These are phyloP conservation scores for Melanchra persicariae DNA, from an alignment of 2,888 invertebrate genomes.

Conservation along the genomic window DNA sequence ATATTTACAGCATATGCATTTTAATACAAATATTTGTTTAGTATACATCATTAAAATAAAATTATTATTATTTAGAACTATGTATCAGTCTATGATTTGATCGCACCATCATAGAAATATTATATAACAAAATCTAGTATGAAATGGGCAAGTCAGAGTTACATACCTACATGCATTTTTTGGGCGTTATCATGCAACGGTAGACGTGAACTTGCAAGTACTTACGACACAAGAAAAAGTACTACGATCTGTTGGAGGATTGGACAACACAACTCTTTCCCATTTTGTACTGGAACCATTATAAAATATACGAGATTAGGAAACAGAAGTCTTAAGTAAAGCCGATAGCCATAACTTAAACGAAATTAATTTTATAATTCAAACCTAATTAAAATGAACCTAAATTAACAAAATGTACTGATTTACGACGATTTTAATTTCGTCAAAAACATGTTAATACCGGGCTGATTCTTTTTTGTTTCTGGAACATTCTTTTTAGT, in stretches of 20 bases:
- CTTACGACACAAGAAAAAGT: background rate
- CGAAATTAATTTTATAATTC: constrained; percentile 42
- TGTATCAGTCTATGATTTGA: constrained; percentile 61
- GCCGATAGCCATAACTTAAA: constrained; percentile 48
- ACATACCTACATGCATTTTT: constrained; percentile 11
- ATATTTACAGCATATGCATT: constrained; percentile 62
- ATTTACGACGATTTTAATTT: constrained; percentile 75
- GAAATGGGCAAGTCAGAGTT: constrained; percentile 18
- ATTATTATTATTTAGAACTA: constrained; percentile 45
- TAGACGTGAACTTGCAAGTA: background rate
- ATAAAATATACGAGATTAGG: constrained; percentile 48
- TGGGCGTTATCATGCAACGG: no score
- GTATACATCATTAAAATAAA: constrained; percentile 35
- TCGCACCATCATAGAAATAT: constrained; percentile 56
- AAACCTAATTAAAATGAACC: constrained; percentile 38
- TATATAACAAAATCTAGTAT: constrained; percentile 28
- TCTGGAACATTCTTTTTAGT: constrained; percentile 78
- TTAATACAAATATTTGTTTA: constrained; percentile 54
- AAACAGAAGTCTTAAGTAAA: constrained; percentile 50
- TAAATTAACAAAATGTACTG: constrained; percentile 30
- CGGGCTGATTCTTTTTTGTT: constrained; percentile 84
- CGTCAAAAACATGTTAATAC: constrained; percentile 85
- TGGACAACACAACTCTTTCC: background rate
- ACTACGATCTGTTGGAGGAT: background rate
- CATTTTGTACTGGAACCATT: constrained; percentile 30